Evolutionary conservation across 2,113 vertebrate genomes (phyloP).

Genomic region (Trichomycterus rosablanca): DNA sequence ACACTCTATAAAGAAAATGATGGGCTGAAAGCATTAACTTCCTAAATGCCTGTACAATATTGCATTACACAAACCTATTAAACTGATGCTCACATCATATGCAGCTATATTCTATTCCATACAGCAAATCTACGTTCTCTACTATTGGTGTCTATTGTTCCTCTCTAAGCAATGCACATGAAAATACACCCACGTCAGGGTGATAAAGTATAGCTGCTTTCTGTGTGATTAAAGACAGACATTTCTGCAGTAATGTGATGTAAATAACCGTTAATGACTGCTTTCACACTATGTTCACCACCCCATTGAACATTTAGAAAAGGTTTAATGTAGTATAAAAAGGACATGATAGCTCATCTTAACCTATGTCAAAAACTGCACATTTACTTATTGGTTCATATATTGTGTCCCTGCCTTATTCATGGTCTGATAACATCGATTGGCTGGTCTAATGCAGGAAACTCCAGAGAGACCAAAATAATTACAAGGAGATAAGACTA

Average conservation of each 20-base stretch:
- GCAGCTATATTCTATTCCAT: neutral
- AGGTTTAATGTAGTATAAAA: conserved; percentile 17
- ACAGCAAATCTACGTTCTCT: neutral
- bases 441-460: conserved; percentile 59
- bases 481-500: conserved; percentile 75
- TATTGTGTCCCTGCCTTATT: conserved; percentile 46
- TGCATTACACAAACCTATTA: too few relatives aligned
- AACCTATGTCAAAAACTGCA: conserved; percentile 37
- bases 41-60: too few relatives aligned
- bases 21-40: too few relatives aligned
- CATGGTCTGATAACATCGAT: conserved; percentile 59
- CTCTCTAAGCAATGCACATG: conserved; percentile 6
- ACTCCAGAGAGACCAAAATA: conserved; percentile 59
- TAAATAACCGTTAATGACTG: conserved; percentile 34
- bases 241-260: conserved; percentile 33
- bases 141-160: neutral
- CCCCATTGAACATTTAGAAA: conserved; percentile 23
- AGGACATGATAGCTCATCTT: conserved; percentile 29
- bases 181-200: conserved; percentile 18
- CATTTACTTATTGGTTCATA: conserved; percentile 43
- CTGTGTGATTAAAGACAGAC: conserved; percentile 26
- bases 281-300: conserved; percentile 21
- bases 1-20: too few relatives aligned
- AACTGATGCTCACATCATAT: too few relatives aligned
- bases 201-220: conserved; percentile 33